phyloP scores from a whole-genome alignment of 2,888 invertebrate species.

The Lacanobia wlatinum region DNA sequence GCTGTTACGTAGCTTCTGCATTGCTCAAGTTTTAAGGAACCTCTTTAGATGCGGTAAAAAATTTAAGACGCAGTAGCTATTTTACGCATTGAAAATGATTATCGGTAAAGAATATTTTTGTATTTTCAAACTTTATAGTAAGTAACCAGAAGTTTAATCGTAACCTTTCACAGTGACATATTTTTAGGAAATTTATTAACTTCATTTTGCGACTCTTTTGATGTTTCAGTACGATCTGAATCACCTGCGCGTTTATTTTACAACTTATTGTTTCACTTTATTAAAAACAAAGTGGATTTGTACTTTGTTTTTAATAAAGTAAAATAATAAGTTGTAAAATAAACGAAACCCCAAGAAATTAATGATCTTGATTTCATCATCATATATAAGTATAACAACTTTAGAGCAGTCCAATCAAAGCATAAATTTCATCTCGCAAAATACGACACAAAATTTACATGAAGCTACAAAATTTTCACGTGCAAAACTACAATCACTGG shows the following conservation, averaged over 20 bases:
- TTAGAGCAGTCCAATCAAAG: not conserved
- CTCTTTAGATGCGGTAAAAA: not conserved
- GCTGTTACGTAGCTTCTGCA: slow-evolving; percentile 4
- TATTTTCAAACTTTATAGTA: not conserved
- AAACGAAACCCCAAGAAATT: not conserved
- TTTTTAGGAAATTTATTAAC: too few relatives aligned
- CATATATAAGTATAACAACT: not conserved
- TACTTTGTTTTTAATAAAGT: not conserved
- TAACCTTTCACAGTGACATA: too few relatives aligned
- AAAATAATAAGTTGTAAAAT: not conserved
- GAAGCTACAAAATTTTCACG: not conserved
- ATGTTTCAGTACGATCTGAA: too few relatives aligned
- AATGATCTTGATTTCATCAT: not conserved
- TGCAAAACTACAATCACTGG: slow-evolving; percentile 3
- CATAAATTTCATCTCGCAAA: not conserved
- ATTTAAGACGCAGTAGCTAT: not conserved
- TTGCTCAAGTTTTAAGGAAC: slow-evolving; percentile 21
- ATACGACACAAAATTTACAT: not conserved
- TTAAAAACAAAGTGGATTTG: too few relatives aligned
- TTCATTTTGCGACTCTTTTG: too few relatives aligned
- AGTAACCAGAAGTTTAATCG: too few relatives aligned
- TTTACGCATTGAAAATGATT: not conserved
- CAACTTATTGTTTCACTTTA: too few relatives aligned
- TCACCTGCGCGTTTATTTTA: not conserved
- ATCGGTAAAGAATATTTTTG: not conserved